phyloP scores from a whole-genome alignment of 2,797 vertebrate genomes.

The Mus spretus region DNA sequence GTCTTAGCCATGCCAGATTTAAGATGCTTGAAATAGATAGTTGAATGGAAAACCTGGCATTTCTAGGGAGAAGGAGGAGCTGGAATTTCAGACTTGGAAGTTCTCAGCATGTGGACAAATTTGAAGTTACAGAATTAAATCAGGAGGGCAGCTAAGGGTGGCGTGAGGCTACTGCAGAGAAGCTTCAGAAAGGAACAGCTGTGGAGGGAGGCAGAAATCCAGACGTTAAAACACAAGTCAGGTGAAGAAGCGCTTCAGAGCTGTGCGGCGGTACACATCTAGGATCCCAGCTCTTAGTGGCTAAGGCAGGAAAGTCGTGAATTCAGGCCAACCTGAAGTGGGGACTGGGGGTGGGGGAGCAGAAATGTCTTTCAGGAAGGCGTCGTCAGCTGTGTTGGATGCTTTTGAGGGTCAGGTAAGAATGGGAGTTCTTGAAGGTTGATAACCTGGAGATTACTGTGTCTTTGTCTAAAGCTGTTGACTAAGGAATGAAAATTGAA shows the following conservation, averaged over 20 bases:
- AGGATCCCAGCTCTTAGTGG: not conserved
- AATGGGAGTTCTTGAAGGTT: not conserved
- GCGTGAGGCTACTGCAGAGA: constrained; percentile 4
- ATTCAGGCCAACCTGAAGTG: not conserved
- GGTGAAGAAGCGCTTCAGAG: too few relatives aligned
- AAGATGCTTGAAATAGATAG: constrained; percentile 34
- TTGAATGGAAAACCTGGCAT: constrained; percentile 36
- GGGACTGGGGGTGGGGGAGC: not conserved
- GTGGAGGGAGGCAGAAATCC: constrained; percentile 28
- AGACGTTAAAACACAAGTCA: not conserved
- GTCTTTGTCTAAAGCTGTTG: not conserved
- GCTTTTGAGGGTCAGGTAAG: not conserved
- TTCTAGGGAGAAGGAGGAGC: constrained; percentile 19
- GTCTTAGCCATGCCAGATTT: constrained; percentile 27
- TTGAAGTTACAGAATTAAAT: constrained; percentile 40
- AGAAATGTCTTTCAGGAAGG: not conserved
- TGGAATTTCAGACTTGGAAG: constrained; percentile 42
- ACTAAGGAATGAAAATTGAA: not conserved
- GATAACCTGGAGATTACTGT: not conserved
- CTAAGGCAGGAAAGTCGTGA: not conserved
- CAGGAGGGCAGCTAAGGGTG: not conserved
- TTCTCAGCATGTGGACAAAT: constrained; percentile 13
- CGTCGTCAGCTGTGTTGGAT: not conserved
- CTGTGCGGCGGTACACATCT: too few relatives aligned
- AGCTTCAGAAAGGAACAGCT: not conserved